Evolutionary conservation across 2,113 vertebrate genomes (phyloP), one percentile per base, ranked within the genome.

Genomic region (Urocolius indicus): DNA sequence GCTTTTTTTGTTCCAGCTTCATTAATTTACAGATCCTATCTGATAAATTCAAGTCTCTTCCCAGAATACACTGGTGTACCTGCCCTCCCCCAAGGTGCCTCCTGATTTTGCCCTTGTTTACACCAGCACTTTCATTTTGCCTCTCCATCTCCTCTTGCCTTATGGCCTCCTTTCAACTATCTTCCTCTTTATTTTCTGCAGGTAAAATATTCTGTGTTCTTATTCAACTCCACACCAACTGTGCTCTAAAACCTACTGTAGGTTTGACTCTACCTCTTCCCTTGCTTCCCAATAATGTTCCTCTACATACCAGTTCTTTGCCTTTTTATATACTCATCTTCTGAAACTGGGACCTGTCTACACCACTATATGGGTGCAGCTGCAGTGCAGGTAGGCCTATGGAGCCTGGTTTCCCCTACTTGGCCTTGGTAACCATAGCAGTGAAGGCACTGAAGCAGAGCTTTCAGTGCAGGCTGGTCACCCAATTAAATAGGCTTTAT

Each of bases 291-390:
- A 55, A 0, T 76, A 52, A 63, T 11, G 16, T 88, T 72, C 32
- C 29, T 66, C 30, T 88, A 30, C 36, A 13, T 43, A 63, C 4
- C 4, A 73, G 45, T 77, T 67, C n/a, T 8, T 5, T 74, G 41
- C 55, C 30, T 43, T 76, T 43, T 81, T 6, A 0, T 75, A 9
- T 18, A 38, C 2, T 3, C 30, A 12, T 57, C 36, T 73, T 63
- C 38, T 74, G 75, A 59, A 83, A 49, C 43, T 23, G n/a, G 5
- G 36, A 16, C n/a, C 45, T 58, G 9, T 69, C 62, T 29, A 5
- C 11, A 6, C 9, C 0, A 1, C 61, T 75, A 1, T 0, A 0
- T 48, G 38, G 27, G 43, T 45, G 19, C 48, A 72, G 52, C 71
- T 49, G 71, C 48, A 46, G 15, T 38, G 46, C 38, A 51, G 48